Evolutionary conservation across 2,797 vertebrate genomes (phyloP).

Genomic region (Cryptoprocta ferox): DNA sequence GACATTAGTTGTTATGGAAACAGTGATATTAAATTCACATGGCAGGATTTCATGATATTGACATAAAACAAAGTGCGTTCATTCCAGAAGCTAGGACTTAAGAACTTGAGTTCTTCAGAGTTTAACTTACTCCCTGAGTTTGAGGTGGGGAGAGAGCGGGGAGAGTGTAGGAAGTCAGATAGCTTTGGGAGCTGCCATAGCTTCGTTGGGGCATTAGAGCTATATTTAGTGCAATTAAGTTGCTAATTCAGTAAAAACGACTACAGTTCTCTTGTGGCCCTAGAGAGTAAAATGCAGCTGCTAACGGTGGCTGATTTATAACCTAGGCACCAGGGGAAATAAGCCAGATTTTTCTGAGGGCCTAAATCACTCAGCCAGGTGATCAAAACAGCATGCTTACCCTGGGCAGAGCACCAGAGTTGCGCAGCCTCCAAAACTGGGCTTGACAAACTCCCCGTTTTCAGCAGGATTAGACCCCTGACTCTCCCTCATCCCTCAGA

Average conservation of each 20-base stretch:
- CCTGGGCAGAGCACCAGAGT: conserved; percentile 8
- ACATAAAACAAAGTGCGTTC: conserved; percentile 33
- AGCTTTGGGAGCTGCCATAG: conserved; percentile 60
- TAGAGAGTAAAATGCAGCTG: conserved; percentile 61
- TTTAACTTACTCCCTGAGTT: conserved; percentile 40
- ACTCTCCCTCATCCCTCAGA: background rate
- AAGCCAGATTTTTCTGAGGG: conserved; percentile 63
- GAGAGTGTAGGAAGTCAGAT: conserved; percentile 32
- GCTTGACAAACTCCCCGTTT: conserved; percentile 10
- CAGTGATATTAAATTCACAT: background rate
- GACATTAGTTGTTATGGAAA: conserved; percentile 18
- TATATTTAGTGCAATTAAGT: conserved; percentile 72
- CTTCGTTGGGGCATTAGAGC: conserved; percentile 25
- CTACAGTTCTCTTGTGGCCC: conserved; percentile 41
- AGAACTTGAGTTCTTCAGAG: conserved; percentile 6
- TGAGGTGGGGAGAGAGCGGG: background rate
- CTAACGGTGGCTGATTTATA: conserved; percentile 71
- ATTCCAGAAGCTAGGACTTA: conserved; percentile 40
- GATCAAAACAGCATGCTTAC: conserved; percentile 56
- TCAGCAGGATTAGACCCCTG: background rate
- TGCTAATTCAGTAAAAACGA: conserved; percentile 71
- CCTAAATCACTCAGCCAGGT: conserved; percentile 69
- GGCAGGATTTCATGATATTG: conserved; percentile 31
- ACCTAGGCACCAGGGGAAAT: conserved; percentile 53
- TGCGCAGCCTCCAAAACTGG: conserved; percentile 33